A percentile compares a stretch with the other conserved stretches of the same genome.
phyloP scores from a whole-genome alignment of 2,797 vertebrate species.

The Phataginus tetradactyla region DNA sequence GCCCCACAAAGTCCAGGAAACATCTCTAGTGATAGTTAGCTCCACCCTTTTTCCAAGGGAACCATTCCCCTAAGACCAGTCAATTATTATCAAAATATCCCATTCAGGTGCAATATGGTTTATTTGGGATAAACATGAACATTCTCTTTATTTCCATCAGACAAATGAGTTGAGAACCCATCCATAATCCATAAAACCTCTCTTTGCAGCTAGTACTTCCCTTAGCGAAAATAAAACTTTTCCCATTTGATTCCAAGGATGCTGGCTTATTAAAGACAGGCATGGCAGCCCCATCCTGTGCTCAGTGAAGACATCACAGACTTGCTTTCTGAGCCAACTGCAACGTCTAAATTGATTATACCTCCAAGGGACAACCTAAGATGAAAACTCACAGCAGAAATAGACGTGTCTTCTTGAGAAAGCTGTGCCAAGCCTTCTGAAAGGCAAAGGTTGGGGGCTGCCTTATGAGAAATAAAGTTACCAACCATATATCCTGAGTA shows the following conservation, averaged over 20 bases:
- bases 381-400: constrained; percentile 48
- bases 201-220: neutral
- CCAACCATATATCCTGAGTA: neutral
- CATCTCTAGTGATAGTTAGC: neutral
- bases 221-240: constrained; percentile 31
- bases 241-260: neutral
- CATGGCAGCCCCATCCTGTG: neutral
- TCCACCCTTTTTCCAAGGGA: neutral
- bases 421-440: neutral
- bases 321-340: constrained; percentile 54
- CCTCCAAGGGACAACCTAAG: constrained; percentile 37
- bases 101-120: neutral
- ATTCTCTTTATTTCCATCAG: neutral
- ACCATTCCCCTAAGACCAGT: neutral
- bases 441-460: neutral
- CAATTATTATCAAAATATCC: neutral
- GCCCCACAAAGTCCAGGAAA: neutral
- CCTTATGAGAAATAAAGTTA: constrained; percentile 18
- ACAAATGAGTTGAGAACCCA: neutral
- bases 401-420: neutral
- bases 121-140: neutral
- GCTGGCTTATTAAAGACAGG: neutral
- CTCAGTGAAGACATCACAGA: constrained; percentile 26
- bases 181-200: neutral
- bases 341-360: constrained; percentile 10